These are phyloP conservation scores for Pseudocheirus occidentalis DNA, from an alignment of 2,797 vertebrate species.

Conservation along the genomic window DNA sequence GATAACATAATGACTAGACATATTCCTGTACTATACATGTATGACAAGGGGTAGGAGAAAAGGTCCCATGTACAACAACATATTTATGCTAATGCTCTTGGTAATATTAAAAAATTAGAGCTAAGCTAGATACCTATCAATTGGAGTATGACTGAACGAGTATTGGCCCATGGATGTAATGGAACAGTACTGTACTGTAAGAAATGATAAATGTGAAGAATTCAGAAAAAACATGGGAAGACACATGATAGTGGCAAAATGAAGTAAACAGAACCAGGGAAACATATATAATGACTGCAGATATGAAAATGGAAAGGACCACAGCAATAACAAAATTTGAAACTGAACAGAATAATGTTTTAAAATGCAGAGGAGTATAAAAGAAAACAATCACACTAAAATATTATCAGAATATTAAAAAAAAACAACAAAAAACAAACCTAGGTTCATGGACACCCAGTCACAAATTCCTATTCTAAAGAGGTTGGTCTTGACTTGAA, in stretches of 20 bases:
- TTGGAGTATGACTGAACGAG: background rate
- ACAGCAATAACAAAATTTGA: too few species aligned
- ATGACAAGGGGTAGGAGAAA: background rate
- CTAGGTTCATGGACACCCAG: background rate
- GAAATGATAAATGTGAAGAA: background rate
- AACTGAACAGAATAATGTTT: too few species aligned
- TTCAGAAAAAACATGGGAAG: background rate
- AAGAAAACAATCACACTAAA: background rate
- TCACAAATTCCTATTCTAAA: background rate
- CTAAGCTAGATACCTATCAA: background rate
- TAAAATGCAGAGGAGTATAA: background rate
- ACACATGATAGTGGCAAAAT: background rate
- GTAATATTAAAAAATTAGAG: background rate
- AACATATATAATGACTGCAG: background rate
- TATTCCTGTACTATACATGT: background rate
- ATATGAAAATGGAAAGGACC: background rate
- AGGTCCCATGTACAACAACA: background rate
- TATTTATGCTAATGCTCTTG: background rate
- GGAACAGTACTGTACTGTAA: background rate
- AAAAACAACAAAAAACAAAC: background rate
- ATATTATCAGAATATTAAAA: background rate
- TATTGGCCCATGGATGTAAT: background rate
- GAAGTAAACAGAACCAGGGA: background rate
- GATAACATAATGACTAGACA: background rate
- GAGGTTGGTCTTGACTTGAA: background rate